phyloP scores from a whole-genome alignment of 2,888 invertebrate genomes.

The Rhamnusium bicolor region DNA sequence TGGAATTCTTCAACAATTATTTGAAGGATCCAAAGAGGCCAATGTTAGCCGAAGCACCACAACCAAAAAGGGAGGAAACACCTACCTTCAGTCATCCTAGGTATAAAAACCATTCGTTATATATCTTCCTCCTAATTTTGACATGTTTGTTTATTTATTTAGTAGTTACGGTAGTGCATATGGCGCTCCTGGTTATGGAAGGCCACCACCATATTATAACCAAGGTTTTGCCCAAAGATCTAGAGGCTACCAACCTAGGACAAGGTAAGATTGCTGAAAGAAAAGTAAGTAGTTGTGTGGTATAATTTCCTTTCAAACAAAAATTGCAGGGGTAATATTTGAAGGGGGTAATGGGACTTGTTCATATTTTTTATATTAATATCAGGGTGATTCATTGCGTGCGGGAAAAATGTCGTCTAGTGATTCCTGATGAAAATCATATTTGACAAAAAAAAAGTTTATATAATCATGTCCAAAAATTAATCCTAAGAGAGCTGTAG shows the following conservation, averaged over 20 bases:
- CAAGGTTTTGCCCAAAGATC: conserved; percentile 68
- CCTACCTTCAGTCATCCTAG: conserved; percentile 69
- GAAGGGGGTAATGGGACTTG: too few species aligned
- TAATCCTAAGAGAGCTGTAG: too few species aligned
- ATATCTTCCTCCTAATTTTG: conserved; percentile 2
- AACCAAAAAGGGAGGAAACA: conserved; percentile 71
- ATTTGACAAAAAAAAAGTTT: too few species aligned
- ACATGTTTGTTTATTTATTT: conserved; percentile 32
- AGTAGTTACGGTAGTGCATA: conserved; percentile 65
- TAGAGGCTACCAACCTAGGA: conserved; percentile 65
- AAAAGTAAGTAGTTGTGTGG: too few species aligned
- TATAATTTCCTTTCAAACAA: conserved; percentile 11
- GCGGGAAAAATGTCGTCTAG: too few species aligned
- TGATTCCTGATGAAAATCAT: too few species aligned
- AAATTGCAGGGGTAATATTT: too few species aligned
- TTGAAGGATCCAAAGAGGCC: conserved; percentile 94
- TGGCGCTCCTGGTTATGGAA: conserved; percentile 65
- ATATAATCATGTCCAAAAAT: too few species aligned
- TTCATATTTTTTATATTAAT: too few species aligned
- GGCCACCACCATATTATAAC: conserved; percentile 73
- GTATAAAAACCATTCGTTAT: conserved; percentile 27
- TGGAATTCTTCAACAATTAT: conserved; percentile 98
- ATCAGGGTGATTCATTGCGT: too few species aligned
- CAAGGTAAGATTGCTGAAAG: conserved; percentile 59
- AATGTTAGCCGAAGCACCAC: conserved; percentile 88